Base-by-base conservation (phyloP, 1,140 invertebrate genomes). In the Bombus polaris region DNA sequence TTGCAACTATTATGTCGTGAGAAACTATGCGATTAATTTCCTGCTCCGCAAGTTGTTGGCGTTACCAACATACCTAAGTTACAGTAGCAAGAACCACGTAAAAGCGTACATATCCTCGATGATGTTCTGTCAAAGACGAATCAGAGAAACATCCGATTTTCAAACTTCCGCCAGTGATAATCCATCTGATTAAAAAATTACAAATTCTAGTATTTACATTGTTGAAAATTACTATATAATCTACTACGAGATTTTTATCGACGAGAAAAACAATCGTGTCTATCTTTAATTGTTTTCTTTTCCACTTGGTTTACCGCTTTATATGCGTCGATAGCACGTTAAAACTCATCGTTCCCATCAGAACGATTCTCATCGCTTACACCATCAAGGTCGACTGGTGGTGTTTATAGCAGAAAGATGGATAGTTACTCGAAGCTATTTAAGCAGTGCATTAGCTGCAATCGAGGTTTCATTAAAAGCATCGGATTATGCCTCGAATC, bases 21-120 rank as follows among this genome's bases (percentile, higher is more conserved):
- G 86, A 87, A 87, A 85, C 68, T 87, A 87, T 87, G 83, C 86
- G 83, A 87, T 87, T 85, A 87, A 87, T 87, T 85, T 87, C 83
- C 86, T 85, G 77, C 76, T 76, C 28, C 68, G 53, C 83, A 22
- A 87, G 71, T 81, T 85, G 37, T 72, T 42, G 72, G 32, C 77
- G 83, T 44, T 79, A 74, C 81, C 86, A 57, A 75, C 82, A n/a
- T 68, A 68, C 59, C 28, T 37, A 72, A 68, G 42, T 65, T 53
- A 32, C 42, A 32, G 15, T 18, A 25, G 75, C 74, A 84, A 87
- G 86, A 87, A 87, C 47, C 80, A 35, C 39, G 35, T 32, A 70
- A 59, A 74, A 59, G 32, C 39, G 53, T 53, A 28, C 42, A 35
- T 9, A 18, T 32, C 13, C n/a, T 53, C 22, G 22, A 32, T 22